Base-by-base conservation (phyloP, 1,140 invertebrate species). In the Chironomus striatipennis region DNA sequence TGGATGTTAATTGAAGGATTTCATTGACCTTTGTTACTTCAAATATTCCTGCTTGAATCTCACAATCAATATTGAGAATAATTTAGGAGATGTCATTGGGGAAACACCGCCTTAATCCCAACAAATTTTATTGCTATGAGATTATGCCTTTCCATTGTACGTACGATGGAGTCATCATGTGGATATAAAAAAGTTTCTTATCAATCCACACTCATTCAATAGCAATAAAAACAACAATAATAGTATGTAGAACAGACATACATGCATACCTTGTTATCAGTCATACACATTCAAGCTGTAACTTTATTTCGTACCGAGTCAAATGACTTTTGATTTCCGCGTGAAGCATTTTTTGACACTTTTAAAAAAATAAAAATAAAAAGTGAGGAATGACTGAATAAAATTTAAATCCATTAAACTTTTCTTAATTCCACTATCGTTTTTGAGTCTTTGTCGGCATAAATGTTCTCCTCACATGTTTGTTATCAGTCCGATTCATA, bases 341-440 rank as follows among this genome's bases (percentile, higher is more conserved):
- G 24, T 34, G 24, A 34, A 5, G 24, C 24, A 34, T 34, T 34
- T 34, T 34, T 34, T 34, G 24, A 34, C 24, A 34, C 12, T 57
- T 57, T 57, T 47, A 47, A 47, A 47, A n/a, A n/a, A n/a, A n/a
- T n/a, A 34, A 5, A 34, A 34, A 34, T 34, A 34, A 34, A 34
- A 34, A 34, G 24, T 34, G 5, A 2, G 24, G 24, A 34, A 34
- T 34, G 24, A 34, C n/a, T 57, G 47, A 4, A 57, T n/a, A 20
- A 70, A 20, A 70, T 70, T 18, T 18, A 18, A 20, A 18, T 20
- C 47, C 9, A 57, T 70, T 70, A 70, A 20, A 70, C 65, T 18
- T 17, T 70, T 70, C 65, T 70, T 70, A 70, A 57, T 57, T 57
- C 47, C 47, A 57, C 47, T 57, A 57, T 57, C 47, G 47, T n/a